phyloP scores from a whole-genome alignment of 2,113 vertebrate genomes.

The Sinocyclocheilus anophthalmus region DNA sequence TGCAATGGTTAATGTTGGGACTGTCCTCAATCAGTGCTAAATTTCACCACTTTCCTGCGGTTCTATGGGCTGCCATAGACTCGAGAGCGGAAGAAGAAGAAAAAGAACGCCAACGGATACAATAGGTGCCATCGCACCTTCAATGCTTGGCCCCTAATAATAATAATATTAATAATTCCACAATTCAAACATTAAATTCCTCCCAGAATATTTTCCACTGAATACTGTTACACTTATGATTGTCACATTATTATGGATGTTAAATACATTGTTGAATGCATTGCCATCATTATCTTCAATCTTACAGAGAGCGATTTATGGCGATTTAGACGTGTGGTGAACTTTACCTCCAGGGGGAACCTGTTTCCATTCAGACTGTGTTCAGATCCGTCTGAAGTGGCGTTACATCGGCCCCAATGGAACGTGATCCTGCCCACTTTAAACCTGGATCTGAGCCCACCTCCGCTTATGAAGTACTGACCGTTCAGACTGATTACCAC shows the following conservation, averaged over 20 bases:
- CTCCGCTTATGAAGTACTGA: conserved; percentile 88
- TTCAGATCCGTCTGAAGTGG: conserved; percentile 89
- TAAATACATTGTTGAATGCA: not conserved
- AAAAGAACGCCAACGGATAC: too few relatives aligned
- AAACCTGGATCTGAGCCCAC: conserved; percentile 84
- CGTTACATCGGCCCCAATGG: conserved; percentile 97
- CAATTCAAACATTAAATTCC: not conserved
- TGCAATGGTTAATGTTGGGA: too few relatives aligned
- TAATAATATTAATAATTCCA: too few relatives aligned
- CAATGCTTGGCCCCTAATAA: too few relatives aligned
- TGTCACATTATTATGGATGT: not conserved
- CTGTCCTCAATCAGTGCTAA: too few relatives aligned
- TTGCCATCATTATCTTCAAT: not conserved
- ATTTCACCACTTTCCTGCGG: too few relatives aligned
- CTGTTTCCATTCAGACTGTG: conserved; percentile 93
- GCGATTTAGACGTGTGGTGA: not conserved
- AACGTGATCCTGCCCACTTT: conserved; percentile 86
- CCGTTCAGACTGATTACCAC: conserved; percentile 88
- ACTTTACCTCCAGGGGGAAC: conserved; percentile 90
- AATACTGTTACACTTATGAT: not conserved
- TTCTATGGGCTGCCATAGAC: too few relatives aligned
- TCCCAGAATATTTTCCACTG: not conserved
- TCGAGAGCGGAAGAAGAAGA: too few relatives aligned
- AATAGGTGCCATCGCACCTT: too few relatives aligned
- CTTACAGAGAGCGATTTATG: not conserved